Percentiles rank a stretch among this genome's conserved stretches.
phyloP scores from a whole-genome alignment of 2,888 invertebrate species.

The Himalopsyche tibetana region DNA sequence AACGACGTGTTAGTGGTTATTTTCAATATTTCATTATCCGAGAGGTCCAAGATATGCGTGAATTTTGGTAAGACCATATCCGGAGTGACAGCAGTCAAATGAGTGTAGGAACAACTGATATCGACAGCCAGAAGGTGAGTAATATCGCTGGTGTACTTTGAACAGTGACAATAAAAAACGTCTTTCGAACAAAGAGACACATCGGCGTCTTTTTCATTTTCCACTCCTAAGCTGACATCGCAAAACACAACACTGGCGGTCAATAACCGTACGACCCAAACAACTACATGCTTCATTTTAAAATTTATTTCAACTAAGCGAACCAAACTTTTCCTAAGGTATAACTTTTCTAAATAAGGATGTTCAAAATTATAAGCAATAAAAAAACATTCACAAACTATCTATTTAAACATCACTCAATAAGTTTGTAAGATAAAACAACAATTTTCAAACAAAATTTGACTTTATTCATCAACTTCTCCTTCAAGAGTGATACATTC shows the following conservation, averaged over 20 bases:
- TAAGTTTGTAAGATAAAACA: too few relatives aligned
- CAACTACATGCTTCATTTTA: neutral
- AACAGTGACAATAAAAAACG: constrained; percentile 53
- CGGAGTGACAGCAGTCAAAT: constrained; percentile 66
- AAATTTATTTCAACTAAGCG: neutral
- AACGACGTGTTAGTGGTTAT: constrained; percentile 63
- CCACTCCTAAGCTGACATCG: neutral
- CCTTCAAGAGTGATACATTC: too few relatives aligned
- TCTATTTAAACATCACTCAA: too few relatives aligned
- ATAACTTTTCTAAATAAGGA: neutral
- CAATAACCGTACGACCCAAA: neutral
- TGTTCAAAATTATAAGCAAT: neutral
- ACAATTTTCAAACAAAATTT: too few relatives aligned
- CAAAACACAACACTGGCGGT: neutral
- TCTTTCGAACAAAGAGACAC: constrained; percentile 50
- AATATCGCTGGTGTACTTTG: constrained; percentile 44
- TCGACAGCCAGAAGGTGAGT: constrained; percentile 69
- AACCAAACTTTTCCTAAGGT: neutral
- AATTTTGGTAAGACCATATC: constrained; percentile 69
- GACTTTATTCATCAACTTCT: too few relatives aligned
- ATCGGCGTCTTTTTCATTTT: neutral
- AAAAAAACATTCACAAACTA: too few relatives aligned
- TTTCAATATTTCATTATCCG: constrained; percentile 70
- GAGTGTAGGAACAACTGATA: constrained; percentile 70
- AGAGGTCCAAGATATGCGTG: constrained; percentile 71